A percentile compares a stretch with the other conserved stretches of the same genome.
phyloP scores from a whole-genome alignment of 2,797 vertebrate species.

The Benthosema pterotum region DNA sequence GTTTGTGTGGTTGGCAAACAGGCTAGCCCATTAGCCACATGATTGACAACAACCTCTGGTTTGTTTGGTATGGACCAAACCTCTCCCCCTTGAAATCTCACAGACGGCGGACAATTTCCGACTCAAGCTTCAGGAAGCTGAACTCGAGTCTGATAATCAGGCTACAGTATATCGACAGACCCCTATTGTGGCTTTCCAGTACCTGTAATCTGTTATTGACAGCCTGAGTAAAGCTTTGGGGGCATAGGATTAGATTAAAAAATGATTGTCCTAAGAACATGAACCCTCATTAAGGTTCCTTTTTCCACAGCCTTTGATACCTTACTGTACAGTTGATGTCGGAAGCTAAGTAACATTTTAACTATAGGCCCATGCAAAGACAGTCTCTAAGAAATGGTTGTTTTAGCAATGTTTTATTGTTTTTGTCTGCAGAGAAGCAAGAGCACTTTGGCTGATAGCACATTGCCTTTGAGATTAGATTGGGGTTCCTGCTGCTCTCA shows the following conservation, averaged over 20 bases:
- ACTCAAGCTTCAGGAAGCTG: too few relatives aligned
- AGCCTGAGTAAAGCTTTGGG: conserved; percentile 11
- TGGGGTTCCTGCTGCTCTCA: conserved; percentile 20
- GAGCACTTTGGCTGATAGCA: conserved; percentile 21
- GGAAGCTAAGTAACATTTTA: too few relatives aligned
- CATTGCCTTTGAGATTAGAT: conserved; percentile 21
- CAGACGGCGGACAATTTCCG: too few relatives aligned
- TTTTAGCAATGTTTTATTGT: conserved; percentile 23
- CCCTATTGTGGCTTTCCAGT: conserved; percentile 45
- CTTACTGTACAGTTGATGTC: too few relatives aligned
- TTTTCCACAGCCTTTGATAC: too few relatives aligned
- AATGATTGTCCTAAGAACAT: not conserved
- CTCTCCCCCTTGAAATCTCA: too few relatives aligned
- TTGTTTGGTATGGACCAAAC: too few relatives aligned
- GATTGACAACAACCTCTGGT: too few relatives aligned
- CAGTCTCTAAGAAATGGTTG: conserved; percentile 46
- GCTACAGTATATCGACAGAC: conserved; percentile 26
- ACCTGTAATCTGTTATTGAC: conserved; percentile 56
- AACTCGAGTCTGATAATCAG: too few relatives aligned
- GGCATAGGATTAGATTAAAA: conserved; percentile 17
- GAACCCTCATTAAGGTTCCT: too few relatives aligned
- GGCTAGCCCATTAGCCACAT: too few relatives aligned
- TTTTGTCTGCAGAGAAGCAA: conserved; percentile 5
- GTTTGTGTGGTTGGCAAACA: too few relatives aligned
- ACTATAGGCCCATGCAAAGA: conserved; percentile 34